Evolutionary conservation across 2,888 invertebrate genomes (phyloP).

Genomic region (Ophion obscuratus): DNA sequence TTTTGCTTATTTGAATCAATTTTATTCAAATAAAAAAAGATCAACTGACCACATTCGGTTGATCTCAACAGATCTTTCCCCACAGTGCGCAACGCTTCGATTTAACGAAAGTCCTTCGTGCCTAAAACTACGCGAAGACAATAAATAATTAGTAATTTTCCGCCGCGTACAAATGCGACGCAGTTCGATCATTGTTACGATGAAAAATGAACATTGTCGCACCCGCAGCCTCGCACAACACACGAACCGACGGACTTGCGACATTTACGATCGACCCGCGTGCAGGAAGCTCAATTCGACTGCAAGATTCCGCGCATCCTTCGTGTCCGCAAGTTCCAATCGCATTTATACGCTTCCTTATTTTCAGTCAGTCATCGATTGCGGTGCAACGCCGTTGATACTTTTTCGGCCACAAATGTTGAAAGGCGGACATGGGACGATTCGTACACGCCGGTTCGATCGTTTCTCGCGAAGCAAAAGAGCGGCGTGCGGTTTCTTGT

Average conservation of each 20-base stretch:
- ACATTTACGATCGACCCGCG: no score
- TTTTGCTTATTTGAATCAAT: no score
- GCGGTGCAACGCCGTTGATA: slow-evolving; percentile 41
- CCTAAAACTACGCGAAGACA: no score
- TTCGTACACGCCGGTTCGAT: slow-evolving; percentile 48
- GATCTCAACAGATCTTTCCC: no score
- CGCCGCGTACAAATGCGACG: no score
- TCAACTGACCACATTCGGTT: no score
- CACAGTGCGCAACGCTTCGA: no score
- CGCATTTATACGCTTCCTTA: slow-evolving; percentile 46
- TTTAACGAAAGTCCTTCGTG: no score
- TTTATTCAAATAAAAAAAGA: no score
- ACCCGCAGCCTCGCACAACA: neutral
- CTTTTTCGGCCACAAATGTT: slow-evolving; percentile 52
- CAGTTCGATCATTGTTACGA: no score
- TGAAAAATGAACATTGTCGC: no score
- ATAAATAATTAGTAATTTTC: no score
- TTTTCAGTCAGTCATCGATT: slow-evolving; percentile 31
- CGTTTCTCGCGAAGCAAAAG: slow-evolving; percentile 44
- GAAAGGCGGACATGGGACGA: slow-evolving; percentile 1
- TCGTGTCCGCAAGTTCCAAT: slow-evolving; percentile 24
- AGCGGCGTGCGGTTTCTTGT: slow-evolving; percentile 68
- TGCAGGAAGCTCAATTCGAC: neutral
- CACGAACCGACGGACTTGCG: neutral
- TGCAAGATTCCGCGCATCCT: neutral